phyloP scores from a whole-genome alignment of 2,888 invertebrate genomes.

The Phortica okadai region DNA sequence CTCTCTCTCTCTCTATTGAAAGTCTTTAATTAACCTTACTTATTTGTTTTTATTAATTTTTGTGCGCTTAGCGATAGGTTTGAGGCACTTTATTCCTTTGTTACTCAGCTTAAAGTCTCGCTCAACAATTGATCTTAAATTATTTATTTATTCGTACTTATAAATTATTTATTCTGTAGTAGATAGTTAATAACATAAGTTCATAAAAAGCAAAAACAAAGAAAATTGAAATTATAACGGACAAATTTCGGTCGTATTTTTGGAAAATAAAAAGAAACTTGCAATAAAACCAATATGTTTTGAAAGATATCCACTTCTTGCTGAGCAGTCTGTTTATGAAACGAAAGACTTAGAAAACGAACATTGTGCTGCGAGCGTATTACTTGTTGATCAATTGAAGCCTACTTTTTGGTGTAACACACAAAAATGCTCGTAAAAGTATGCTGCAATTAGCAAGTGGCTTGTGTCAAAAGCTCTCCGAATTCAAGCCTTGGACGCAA shows the following conservation, averaged over 20 bases:
- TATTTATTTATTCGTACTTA: slow-evolving; percentile 49
- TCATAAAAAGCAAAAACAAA: slow-evolving; percentile 20
- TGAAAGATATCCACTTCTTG: background rate
- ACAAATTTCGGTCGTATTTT: slow-evolving; percentile 35
- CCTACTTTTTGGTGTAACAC: background rate
- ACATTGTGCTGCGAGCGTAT: background rate
- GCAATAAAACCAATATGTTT: background rate
- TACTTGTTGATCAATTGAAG: background rate
- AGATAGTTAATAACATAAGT: slow-evolving; percentile 42
- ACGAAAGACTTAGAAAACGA: slow-evolving; percentile 13
- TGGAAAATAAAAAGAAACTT: slow-evolving; percentile 45
- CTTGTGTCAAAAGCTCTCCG: background rate
- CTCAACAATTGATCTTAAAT: slow-evolving; percentile 51
- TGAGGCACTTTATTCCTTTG: background rate
- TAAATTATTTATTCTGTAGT: slow-evolving; percentile 56
- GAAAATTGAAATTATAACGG: background rate
- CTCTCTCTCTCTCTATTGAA: background rate
- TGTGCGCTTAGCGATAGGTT: background rate
- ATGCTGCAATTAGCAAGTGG: background rate
- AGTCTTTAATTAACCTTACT: background rate
- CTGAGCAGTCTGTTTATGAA: background rate
- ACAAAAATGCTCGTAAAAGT: background rate
- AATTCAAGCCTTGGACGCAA: background rate
- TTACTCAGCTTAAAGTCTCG: background rate
- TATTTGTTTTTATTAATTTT: slow-evolving; percentile 19